These are phyloP conservation scores for Hipposideros larvatus DNA, from an alignment of 2,797 vertebrate species.

Conservation along the genomic window DNA sequence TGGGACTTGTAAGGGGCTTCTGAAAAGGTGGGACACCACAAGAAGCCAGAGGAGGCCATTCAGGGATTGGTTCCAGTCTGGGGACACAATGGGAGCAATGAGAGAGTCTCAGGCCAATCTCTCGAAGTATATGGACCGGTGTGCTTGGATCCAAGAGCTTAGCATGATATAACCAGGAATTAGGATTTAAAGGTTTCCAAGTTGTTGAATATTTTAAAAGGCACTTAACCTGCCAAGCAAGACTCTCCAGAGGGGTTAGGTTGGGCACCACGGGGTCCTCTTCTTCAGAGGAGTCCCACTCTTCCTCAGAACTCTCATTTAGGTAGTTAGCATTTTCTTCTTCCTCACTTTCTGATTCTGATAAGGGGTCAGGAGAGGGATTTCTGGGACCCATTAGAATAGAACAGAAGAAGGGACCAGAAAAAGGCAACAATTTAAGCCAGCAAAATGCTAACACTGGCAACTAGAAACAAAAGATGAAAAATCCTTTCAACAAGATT, in stretches of 20 bases:
- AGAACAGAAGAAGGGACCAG: conserved; percentile 28
- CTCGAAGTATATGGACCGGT: conserved; percentile 64
- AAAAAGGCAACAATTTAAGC: conserved; percentile 59
- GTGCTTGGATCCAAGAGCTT: conserved; percentile 68
- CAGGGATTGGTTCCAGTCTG: conserved; percentile 69
- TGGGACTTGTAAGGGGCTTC: conserved; percentile 48
- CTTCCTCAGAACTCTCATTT: conserved; percentile 51
- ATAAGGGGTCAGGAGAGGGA: conserved; percentile 62
- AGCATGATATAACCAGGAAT: conserved; percentile 74
- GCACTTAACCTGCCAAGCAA: conserved; percentile 70
- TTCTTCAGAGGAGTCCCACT: conserved; percentile 69
- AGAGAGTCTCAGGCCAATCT: conserved; percentile 68
- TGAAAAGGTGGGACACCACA: conserved; percentile 67
- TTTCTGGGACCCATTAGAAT: conserved; percentile 65
- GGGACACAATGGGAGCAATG: conserved; percentile 69
- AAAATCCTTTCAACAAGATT: conserved; percentile 43
- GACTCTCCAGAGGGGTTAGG: conserved; percentile 66
- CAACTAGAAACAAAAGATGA: conserved; percentile 48
- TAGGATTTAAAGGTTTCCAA: conserved; percentile 69
- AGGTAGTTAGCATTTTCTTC: conserved; percentile 15
- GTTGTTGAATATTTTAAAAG: conserved; percentile 76
- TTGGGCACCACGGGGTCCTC: conserved; percentile 6
- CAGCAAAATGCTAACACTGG: conserved; percentile 11
- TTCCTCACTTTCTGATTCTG: conserved; percentile 69
- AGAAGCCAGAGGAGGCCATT: conserved; percentile 63